Base-by-base conservation (phyloP, 2,797 vertebrate species). In the Manis pentadactyla region DNA sequence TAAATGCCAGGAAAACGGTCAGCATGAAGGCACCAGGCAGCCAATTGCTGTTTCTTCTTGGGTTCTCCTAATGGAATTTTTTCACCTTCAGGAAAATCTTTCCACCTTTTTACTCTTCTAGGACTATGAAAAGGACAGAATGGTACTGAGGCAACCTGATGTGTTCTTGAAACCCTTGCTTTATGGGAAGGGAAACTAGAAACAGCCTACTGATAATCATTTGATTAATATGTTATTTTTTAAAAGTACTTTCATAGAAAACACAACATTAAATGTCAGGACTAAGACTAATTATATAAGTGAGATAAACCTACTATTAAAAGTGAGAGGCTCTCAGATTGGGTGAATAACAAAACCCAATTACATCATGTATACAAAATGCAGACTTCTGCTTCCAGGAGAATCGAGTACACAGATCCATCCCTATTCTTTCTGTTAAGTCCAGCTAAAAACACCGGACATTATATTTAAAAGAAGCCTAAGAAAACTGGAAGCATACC, bases 191-290 rank as follows among this genome's bases (percentile, higher is more conserved):
- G 66, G 39, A 31, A 77, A 18, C 17, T 55, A 79, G 77, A 49
- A 94, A 53, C 4, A 59, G 11, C 42, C 69, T 37, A 7, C 42
- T 7, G 6, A 57, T 73, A 68, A 21, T 37, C 6, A 12, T 84
- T 84, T 81, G 68, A 66, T 73, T 78, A 39, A 23, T 93, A 37
- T 4, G 14, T 69, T 51, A 68, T 39, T 63, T 84, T 87, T 61
- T 57, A 29, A 74, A 97, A 84, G 57, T 23, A 59, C 29, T 89
- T 69, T 81, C 31, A 34, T 78, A 81, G 57, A 46, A 86, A 86
- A 78, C 27, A 49, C 46, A 57, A 23, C 49, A 73, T 11, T 71
- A 23, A 55, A 27, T 74, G 5, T 29, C 64, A 93, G 57, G 31
- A 68, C 81, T 73, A 37, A n/a, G 29, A 46, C 5, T 14, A n/a